Evolutionary conservation across 1,140 invertebrate species (phyloP).

Genomic region (Diprion similis): DNA sequence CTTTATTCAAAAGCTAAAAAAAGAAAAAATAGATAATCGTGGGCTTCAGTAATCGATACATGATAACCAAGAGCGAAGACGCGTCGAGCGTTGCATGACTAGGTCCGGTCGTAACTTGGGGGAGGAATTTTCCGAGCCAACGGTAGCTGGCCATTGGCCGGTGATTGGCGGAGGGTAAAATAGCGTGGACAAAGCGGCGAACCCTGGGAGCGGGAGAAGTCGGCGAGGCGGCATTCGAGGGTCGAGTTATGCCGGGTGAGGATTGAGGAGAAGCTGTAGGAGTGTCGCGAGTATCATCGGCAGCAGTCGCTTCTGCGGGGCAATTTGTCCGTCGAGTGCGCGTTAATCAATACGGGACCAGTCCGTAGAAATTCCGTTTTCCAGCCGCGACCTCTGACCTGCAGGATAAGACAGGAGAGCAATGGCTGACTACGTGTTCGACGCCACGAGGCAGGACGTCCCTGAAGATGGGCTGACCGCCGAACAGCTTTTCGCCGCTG

Average conservation of each 20-base stretch:
- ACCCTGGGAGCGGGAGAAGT: background rate
- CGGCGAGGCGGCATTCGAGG: background rate
- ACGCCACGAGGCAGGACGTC: background rate
- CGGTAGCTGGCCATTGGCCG: background rate
- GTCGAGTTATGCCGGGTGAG: background rate
- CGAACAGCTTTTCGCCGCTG: constrained; percentile 76
- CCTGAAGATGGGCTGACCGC: constrained; percentile 48
- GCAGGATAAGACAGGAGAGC: background rate
- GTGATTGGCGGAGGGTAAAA: constrained; percentile 4
- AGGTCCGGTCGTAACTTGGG: background rate
- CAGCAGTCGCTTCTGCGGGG: background rate
- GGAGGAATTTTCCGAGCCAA: constrained; percentile 1
- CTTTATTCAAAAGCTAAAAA: too few relatives aligned
- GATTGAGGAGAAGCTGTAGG: background rate
- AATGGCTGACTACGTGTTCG: constrained; percentile 44
- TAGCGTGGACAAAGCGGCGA: background rate
- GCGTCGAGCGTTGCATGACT: background rate
- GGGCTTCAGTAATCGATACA: too few relatives aligned
- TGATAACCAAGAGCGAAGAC: too few relatives aligned
- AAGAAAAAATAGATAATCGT: too few relatives aligned
- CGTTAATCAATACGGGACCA: background rate
- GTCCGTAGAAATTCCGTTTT: background rate
- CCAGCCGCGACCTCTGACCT: background rate
- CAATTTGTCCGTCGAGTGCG: background rate
- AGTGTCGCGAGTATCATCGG: background rate